Evolutionary conservation across 2,888 invertebrate species (phyloP), one percentile per base, ranked within the genome.

Genomic region (Eledona agricola): DNA sequence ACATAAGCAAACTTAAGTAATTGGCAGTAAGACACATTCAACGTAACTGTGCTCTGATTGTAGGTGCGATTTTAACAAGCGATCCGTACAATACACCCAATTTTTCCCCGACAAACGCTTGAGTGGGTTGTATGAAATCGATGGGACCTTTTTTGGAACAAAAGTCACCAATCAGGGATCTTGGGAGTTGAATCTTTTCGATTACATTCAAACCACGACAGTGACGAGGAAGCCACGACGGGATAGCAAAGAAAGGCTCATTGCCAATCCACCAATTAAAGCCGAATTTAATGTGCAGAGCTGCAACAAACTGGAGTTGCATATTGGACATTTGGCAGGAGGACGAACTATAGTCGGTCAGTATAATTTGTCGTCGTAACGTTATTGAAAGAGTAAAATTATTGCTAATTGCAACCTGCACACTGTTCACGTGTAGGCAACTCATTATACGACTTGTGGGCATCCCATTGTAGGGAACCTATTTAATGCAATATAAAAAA

Each of bases 81-180:
- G 84, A 52, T 79, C 81, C 26, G 83, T 92, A 1, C 81, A 88
- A 49, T 89, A 90, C 67, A 85, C 89, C 0, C 92, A 92, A 74
- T 88, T 87, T 71, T 92, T 92, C 71, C 91, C 91, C 0, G 89
- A 90, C 64, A 92, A 92, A 67, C 83, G 80, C 66, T 76, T 92
- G 1, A 79, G 82, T 45, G 92, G 92, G 1, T 80, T 76, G 43
- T 88, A 86, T 64, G 85, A 86, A 55, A 81, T 87, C 57, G 78
- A 78, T 61, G 89, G 84, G 1, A 81, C 79, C 51, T 73, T 85
- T 5, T 78, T 89, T 49, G 87, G 89, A 0, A 78, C 80, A 0
- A 81, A 79, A 53, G 75, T 88, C 15, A 76, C 76, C 1, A 87
- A 87, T 25, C 77, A 80, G 12, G 92, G 92, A 0, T 79, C 79